These are phyloP conservation scores for Himalopsyche japonica DNA, from an alignment of 2,888 invertebrate species.

Conservation along the genomic window DNA sequence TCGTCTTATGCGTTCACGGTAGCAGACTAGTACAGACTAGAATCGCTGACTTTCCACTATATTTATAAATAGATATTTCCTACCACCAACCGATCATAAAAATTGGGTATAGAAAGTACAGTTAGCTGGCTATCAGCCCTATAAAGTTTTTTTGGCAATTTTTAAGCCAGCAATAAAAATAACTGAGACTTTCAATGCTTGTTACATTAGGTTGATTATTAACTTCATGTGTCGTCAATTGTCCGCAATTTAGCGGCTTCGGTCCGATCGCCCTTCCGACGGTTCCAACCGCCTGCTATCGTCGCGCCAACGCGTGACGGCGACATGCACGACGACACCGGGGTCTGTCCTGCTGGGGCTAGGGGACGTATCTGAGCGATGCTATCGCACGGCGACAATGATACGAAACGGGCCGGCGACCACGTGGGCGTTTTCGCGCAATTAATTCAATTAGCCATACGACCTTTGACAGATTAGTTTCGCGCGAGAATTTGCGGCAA, in stretches of 20 bases:
- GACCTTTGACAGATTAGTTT: neutral
- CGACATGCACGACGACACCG: neutral
- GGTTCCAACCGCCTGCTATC: neutral
- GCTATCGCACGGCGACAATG: neutral
- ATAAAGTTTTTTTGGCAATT: too few relatives aligned
- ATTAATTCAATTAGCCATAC: neutral
- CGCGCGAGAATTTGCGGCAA: neutral
- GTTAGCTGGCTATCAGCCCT: too few relatives aligned
- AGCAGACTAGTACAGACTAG: too few relatives aligned
- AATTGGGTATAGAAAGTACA: too few relatives aligned
- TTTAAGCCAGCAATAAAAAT: too few relatives aligned
- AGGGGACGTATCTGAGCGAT: neutral
- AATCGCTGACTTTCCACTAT: too few relatives aligned
- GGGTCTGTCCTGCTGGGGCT: neutral
- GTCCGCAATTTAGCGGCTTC: neutral
- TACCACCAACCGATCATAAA: too few relatives aligned
- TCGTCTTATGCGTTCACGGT: too few relatives aligned
- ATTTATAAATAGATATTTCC: too few relatives aligned
- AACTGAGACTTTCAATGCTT: too few relatives aligned
- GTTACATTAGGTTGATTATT: too few relatives aligned
- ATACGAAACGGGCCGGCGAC: neutral
- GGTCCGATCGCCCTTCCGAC: neutral
- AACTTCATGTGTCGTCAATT: neutral
- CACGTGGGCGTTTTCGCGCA: neutral
- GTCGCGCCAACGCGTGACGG: neutral